A percentile compares a stretch with the other conserved stretches of the same genome.
Conservation (phyloP, 2,797 vertebrate species). For the Siniperca scherzeri region DNA sequence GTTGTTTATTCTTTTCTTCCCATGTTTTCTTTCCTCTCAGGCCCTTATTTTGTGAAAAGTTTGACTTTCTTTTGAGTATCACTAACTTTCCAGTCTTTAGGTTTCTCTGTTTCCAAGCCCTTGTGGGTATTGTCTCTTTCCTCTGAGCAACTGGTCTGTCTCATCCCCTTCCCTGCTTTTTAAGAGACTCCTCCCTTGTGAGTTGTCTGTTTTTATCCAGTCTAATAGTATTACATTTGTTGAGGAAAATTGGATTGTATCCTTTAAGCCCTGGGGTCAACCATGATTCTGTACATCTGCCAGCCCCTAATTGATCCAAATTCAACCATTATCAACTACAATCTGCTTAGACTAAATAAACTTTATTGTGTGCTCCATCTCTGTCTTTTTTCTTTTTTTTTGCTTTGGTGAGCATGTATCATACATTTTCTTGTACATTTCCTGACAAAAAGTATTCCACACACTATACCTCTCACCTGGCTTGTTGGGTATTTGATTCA, state of each 20-base stretch:
- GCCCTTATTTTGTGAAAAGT: slow-evolving; percentile 31
- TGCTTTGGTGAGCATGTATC: slow-evolving; percentile 5
- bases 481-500: slow-evolving; percentile 38
- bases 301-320: slow-evolving; percentile 89
- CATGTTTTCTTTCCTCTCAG: slow-evolving; percentile 38
- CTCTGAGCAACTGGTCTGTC: slow-evolving; percentile 38
- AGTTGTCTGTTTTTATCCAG: slow-evolving; percentile 78
- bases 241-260: slow-evolving; percentile 92
- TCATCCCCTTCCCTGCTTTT: slow-evolving; percentile 78
- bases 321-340: slow-evolving; percentile 88
- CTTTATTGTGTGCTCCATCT: slow-evolving; percentile 55
- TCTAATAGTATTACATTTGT: slow-evolving; percentile 93
- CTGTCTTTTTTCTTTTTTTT: slow-evolving; percentile 16
- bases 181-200: slow-evolving; percentile 85
- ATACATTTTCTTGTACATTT: slow-evolving; percentile 19
- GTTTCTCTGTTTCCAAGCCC: slow-evolving; percentile 20
- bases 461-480: neutral
- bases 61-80: slow-evolving; percentile 15
- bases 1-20: slow-evolving; percentile 24
- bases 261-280: slow-evolving; percentile 87
- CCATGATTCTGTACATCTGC: slow-evolving; percentile 84
- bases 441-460: neutral
- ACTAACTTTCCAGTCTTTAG: slow-evolving; percentile 29
- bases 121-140: slow-evolving; percentile 47
- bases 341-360: slow-evolving; percentile 78